Evolutionary conservation across 2,797 vertebrate species (phyloP).

Genomic region (Semotilus atromaculatus): DNA sequence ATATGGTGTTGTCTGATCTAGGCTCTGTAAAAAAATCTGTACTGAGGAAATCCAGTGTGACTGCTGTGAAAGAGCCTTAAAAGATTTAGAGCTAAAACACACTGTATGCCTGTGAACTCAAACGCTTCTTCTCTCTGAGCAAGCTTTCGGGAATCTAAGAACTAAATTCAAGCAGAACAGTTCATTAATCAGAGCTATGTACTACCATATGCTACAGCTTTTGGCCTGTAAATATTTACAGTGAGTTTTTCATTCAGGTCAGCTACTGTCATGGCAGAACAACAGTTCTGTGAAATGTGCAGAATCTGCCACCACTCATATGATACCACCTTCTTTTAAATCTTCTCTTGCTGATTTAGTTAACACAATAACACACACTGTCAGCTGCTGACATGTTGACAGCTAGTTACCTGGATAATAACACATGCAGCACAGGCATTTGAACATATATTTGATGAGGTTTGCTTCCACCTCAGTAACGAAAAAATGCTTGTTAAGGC

Average conservation of each 20-base stretch:
- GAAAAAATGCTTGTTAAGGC: not conserved
- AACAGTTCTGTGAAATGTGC: not conserved
- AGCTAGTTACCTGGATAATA: not conserved
- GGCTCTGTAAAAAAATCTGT: not conserved
- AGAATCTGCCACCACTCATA: not conserved
- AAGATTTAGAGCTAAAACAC: not conserved
- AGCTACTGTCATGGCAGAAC: not conserved
- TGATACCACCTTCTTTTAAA: not conserved
- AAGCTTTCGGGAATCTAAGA: not conserved
- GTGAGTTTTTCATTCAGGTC: not conserved
- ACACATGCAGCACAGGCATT: not conserved
- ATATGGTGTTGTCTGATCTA: not conserved
- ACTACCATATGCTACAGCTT: not conserved
- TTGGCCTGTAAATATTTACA: not conserved
- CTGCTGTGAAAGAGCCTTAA: not conserved
- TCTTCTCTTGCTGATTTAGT: not conserved
- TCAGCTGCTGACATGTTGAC: not conserved
- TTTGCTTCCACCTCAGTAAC: not conserved
- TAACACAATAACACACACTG: not conserved
- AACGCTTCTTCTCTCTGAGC: not conserved
- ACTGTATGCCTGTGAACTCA: not conserved
- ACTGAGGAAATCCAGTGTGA: not conserved
- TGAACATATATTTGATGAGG: not conserved
- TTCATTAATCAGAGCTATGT: not conserved
- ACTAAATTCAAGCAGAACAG: not conserved